phyloP scores from a whole-genome alignment of 2,113 vertebrate genomes.

The Hippocampus mohnikei region DNA sequence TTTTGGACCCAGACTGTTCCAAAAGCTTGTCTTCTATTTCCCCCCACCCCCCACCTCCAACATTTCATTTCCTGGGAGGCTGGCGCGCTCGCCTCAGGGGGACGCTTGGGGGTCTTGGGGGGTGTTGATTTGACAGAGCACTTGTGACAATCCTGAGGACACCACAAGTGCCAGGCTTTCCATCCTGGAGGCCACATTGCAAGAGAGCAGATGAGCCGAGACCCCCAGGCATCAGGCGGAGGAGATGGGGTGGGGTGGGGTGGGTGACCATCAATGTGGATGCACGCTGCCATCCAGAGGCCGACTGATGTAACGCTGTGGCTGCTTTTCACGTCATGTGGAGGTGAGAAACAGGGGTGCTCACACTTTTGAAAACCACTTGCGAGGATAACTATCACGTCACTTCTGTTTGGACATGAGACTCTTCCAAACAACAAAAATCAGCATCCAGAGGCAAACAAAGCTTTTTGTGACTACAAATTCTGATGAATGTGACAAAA shows the following conservation, averaged over 20 bases:
- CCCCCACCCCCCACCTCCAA: slow-evolving; percentile 19
- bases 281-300: slow-evolving; percentile 56
- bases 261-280: slow-evolving; percentile 9
- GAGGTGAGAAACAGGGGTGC: neutral
- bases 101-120: neutral
- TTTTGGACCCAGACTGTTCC: too few species aligned
- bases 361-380: neutral
- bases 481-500: too few species aligned
- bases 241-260: slow-evolving; percentile 25
- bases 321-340: neutral
- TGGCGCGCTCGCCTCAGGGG: slow-evolving; percentile 51
- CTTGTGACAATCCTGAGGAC: slow-evolving; percentile 67
- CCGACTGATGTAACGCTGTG: neutral
- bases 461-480: too few species aligned
- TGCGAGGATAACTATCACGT: too few species aligned
- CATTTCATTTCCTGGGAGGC: slow-evolving; percentile 60
- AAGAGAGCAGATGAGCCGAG: slow-evolving; percentile 55
- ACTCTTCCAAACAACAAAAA: too few species aligned
- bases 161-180: slow-evolving; percentile 41
- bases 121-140: slow-evolving; percentile 55
- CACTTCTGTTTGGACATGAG: too few species aligned
- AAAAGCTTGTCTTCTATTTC: slow-evolving; percentile 8
- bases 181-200: slow-evolving; percentile 62
- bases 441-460: too few species aligned
- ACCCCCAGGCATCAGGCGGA: slow-evolving; percentile 46